Conservation (phyloP, 37 sponge, comb jelly and placozoan species). For the Amphimedon queenslandica region DNA sequence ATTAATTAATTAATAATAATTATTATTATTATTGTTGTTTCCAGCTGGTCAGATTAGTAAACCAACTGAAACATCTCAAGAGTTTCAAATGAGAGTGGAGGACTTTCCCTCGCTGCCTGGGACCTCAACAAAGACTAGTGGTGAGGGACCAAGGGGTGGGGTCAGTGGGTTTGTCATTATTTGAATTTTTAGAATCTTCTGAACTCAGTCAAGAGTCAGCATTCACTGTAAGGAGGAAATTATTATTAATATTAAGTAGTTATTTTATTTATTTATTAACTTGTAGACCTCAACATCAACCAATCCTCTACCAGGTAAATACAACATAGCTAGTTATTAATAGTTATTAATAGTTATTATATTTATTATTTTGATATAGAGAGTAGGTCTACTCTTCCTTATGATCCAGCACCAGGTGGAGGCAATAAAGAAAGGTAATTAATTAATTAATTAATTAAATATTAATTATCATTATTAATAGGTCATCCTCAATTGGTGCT, state of each 20-base stretch:
- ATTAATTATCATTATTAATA: conserved; percentile 39
- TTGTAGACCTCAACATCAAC: too few relatives aligned
- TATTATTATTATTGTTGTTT: too few relatives aligned
- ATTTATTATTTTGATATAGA: too few relatives aligned
- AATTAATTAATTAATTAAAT: neutral
- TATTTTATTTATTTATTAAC: too few relatives aligned
- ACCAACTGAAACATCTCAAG: conserved; percentile 66
- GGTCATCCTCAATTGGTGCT: conserved; percentile 80
- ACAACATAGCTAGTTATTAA: too few relatives aligned
- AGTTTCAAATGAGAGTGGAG: conserved; percentile 96
- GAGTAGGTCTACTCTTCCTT: conserved; percentile 30
- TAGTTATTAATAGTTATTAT: too few relatives aligned
- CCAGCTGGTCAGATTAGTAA: conserved; percentile 43
- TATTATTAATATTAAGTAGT: too few relatives aligned
- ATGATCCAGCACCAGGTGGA: conserved; percentile 81
- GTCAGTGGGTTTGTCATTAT: neutral
- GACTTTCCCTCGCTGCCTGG: conserved; percentile 99
- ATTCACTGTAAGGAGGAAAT: conserved; percentile 14
- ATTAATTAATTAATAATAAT: too few relatives aligned
- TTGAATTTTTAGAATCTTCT: conserved; percentile 12
- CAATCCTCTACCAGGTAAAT: too few relatives aligned
- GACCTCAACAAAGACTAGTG: conserved; percentile 37
- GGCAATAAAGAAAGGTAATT: conserved; percentile 81
- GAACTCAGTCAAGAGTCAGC: conserved; percentile 35
- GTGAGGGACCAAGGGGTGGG: conserved; percentile 5